A percentile compares a stretch with the other conserved stretches of the same genome.
Conservation (phyloP, 2,797 vertebrate genomes). For the Eulemur coronatus region DNA sequence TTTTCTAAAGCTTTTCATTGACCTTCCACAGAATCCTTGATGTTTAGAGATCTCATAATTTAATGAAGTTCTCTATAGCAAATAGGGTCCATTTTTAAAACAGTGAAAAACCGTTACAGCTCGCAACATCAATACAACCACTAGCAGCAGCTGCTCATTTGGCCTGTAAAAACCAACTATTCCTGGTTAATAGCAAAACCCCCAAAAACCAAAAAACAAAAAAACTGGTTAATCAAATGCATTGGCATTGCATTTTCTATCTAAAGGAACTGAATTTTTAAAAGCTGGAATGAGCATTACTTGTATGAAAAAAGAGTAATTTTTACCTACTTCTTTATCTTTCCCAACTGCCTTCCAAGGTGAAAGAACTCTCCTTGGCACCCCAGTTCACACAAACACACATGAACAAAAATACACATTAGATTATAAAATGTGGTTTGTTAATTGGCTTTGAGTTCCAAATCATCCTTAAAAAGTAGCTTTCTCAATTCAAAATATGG, state of each 20-base stretch:
- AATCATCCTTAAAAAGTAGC: background rate
- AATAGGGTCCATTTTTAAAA: background rate
- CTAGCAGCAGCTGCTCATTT: background rate
- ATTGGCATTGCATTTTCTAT: background rate
- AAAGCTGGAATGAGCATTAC: background rate
- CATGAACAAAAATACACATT: background rate
- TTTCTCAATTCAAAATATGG: constrained; percentile 6
- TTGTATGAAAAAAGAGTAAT: background rate
- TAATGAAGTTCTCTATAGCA: background rate
- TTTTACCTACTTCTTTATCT: background rate
- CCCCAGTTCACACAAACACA: background rate
- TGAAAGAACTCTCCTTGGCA: background rate
- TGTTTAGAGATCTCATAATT: constrained; percentile 2
- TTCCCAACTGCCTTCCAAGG: background rate
- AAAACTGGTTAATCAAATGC: background rate
- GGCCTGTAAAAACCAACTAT: background rate
- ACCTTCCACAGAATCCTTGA: background rate
- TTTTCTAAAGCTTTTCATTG: background rate
- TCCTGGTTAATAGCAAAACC: background rate
- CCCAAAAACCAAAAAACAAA: background rate
- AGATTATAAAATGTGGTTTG: background rate
- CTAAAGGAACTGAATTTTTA: background rate
- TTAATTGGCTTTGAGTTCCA: background rate
- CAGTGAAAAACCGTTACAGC: background rate
- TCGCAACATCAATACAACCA: background rate